Conservation (phyloP, 2,113 vertebrate species). For the Haemorhous mexicanus region DNA sequence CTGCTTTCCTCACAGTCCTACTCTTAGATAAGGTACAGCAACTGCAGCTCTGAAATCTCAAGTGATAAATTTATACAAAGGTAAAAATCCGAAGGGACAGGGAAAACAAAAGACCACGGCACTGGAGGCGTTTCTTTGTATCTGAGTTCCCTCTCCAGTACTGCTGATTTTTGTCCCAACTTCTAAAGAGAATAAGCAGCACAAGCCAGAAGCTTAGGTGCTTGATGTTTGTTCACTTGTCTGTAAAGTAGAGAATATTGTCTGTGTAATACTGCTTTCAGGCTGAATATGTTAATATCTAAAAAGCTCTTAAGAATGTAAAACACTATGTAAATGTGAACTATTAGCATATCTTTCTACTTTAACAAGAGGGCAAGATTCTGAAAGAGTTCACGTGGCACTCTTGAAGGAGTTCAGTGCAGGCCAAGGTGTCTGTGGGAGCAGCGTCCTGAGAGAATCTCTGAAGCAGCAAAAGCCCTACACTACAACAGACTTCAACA, state of each 20-base stretch:
- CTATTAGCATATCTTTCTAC: neutral
- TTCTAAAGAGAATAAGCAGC: neutral
- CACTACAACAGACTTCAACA: neutral
- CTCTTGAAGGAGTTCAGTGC: fast-evolving
- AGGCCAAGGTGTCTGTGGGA: neutral
- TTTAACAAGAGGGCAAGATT: neutral
- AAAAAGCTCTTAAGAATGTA: neutral
- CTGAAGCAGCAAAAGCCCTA: neutral
- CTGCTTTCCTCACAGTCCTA: neutral
- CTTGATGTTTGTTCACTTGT: neutral
- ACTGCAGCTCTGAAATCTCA: neutral
- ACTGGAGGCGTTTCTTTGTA: neutral
- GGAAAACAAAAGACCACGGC: neutral
- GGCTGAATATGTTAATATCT: neutral
- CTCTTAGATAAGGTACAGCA: neutral
- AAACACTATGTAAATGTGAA: neutral
- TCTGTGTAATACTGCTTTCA: neutral
- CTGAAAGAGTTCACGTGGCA: neutral
- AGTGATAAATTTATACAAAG: neutral
- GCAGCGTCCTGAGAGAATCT: neutral
- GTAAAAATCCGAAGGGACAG: neutral
- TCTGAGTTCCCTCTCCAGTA: neutral
- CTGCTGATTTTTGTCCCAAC: neutral
- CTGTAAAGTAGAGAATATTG: neutral
- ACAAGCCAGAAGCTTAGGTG: neutral